Base-by-base conservation (phyloP, 2,797 vertebrate genomes). In the Botia kubotai region DNA sequence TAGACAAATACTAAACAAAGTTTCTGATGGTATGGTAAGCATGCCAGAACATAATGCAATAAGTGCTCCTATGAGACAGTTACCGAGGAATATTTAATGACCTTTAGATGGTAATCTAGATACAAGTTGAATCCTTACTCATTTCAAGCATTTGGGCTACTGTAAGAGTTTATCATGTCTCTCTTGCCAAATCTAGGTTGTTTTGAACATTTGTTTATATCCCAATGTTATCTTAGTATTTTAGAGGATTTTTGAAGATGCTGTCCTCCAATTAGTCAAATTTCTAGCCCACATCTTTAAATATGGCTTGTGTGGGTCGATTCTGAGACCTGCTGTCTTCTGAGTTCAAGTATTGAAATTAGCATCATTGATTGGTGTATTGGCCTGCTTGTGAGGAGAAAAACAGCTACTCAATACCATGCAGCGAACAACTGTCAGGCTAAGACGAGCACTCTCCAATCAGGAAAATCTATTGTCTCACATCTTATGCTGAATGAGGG, bases 381-480 rank as follows among this genome's bases (percentile, higher is more conserved):
- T 89, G 86, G 83, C 87, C 84, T 90, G 88, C 85, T 89, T 89
- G 81, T 83, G 83, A 86, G 71, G 84, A 87, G 82, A 89, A 87
- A 87, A 90, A 88, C 88, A 90, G 87, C 74, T 86, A 89, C 89
- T 92, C 84, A 75, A 89, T 89, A 87, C 82, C 19, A 69, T 87
- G 88, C 81, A 87, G 86, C 85, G 84, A 86, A 86, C 80, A 84
- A 70, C 89, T 91, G 90, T 91, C 91, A 91, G 87, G 85, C 87
- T 86, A 84, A 83, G 85, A 84, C 87, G 90, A 90, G 87, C 87
- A 85, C 88, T 89, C 87, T 92, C 92, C 90, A 92, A 92, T 93
- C 92, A 90, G 89, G 84, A 79, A 83, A 88, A 91, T 92, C 92
- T 91, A 93, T 93, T 93, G 91, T 92, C 83, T 90, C 87, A 83